Base-by-base conservation (phyloP, 2,888 invertebrate species). In the Cordilura impudica region DNA sequence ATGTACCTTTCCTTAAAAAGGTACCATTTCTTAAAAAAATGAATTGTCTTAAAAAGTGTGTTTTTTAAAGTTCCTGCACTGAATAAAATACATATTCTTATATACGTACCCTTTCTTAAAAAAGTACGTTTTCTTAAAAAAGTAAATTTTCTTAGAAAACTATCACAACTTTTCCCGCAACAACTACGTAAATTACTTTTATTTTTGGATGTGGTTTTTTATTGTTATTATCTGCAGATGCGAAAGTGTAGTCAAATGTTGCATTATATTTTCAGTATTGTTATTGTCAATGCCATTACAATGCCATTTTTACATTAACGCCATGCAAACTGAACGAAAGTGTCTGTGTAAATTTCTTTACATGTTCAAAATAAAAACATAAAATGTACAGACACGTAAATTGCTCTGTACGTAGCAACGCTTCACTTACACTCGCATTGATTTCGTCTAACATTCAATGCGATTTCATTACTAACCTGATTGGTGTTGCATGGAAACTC, bases 311-410 rank as follows among this genome's bases (percentile, higher is more conserved):
- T 49, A 7, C 23, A 18, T 2, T 16, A 26, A 6, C 26, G 35
- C 4, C 35, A 39, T 39, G 35, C 14, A 12, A 14, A 23, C 23
- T 14, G 5, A 14, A 14, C 23, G 51, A 21, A n/a, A 51, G 21
- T 51, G 5, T n/a, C 7, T 26, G 23, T 47, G 12, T n/a, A 58
- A 63, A 63, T 70, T 76, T 70, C 69, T 76, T 70, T 63, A 5
- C 10, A 70, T 53, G 56, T 43, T 43, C 54, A 39, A 23, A 35
- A 72, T 61, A 43, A 51, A 67, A 18, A 45, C 29, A 31, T 19
- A 45, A 8, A 21, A 43, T 29, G 49, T 60, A 14, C 4, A 49
- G 49, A n/a, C 16, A 47, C 8, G 8, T 43, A 60, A 43, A 61
- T 10, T 61, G 45, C 61, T 39, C 10, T 26, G 12, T 10, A 16